A percentile compares a stretch with the other conserved stretches of the same genome.
Evolutionary conservation across 2,888 invertebrate species (phyloP).

Genomic region (Leptopilina syphax): DNA sequence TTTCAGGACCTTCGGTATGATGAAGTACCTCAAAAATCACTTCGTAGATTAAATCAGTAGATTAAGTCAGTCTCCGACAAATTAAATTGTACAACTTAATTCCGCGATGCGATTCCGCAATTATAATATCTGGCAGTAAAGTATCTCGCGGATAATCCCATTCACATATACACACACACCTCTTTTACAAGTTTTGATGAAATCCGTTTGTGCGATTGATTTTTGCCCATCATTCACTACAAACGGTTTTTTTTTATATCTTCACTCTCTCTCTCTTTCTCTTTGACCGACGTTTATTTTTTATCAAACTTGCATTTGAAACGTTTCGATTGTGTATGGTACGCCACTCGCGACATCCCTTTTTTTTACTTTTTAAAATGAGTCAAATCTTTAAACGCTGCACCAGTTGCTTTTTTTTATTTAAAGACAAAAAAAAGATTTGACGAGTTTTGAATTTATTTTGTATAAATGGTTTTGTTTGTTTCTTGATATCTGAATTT

Average conservation of each 20-base stretch:
- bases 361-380: constrained; percentile 10
- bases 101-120: constrained; percentile 62
- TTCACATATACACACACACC: constrained; percentile 58
- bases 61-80: constrained; percentile 50
- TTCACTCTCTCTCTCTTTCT: constrained; percentile 50
- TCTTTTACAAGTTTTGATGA: constrained; percentile 26
- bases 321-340: not conserved
- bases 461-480: constrained; percentile 32
- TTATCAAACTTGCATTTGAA: constrained; percentile 54
- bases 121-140: constrained; percentile 27
- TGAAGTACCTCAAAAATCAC: constrained; percentile 96
- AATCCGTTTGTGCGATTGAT: constrained; percentile 13
- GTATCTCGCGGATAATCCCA: constrained; percentile 65
- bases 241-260: constrained; percentile 62
- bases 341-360: not conserved
- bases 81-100: constrained; percentile 61
- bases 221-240: constrained; percentile 59
- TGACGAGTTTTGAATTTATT: constrained; percentile 21
- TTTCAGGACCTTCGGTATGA: constrained; percentile 97
- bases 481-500: constrained; percentile 13
- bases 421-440: not conserved
- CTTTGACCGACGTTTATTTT: constrained; percentile 48
- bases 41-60: constrained; percentile 81
- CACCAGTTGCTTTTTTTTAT: not conserved
- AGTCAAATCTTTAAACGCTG: not conserved